Evolutionary conservation across 2,797 vertebrate species (phyloP), one percentile per base, ranked within the genome.

Genomic region (Yasuhikotakia modesta): DNA sequence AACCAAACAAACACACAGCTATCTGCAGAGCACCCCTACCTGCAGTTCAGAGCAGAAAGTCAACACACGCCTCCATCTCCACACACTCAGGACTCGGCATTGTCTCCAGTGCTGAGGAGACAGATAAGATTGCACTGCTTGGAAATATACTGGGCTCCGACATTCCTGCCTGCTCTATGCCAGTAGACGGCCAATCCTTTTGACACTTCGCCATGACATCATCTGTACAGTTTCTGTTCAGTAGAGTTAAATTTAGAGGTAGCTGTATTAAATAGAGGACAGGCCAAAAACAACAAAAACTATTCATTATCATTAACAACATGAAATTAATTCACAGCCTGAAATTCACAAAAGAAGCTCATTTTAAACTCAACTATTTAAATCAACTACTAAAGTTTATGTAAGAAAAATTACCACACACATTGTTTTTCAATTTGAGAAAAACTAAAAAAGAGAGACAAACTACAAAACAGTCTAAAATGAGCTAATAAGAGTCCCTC

Each of bases 41-140:
- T 82, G 69, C 69, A 73, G 71, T 78, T 89, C 82, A 81, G 10
- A 39, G 68, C 65, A 14, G 89, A 90, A 91, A 88, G 88, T 89
- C 86, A 90, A 90, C 85, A 90, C 75, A 76, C 79, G 60, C 19
- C 66, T 79, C 72, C 65, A 58, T 87, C 85, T 61, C 10, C 61
- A 79, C 69, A 30, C 86, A 87, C 79, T 86, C 82, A 75, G 75
- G 79, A 80, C 63, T n/a, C 57, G 14, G 48, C 80, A 86, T 86
- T 85, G 82, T 88, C 83, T 85, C 77, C 69, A 63, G 66, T 17
- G 45, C 67, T 65, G 5, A 45, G 79, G 70, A 17, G 21, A 50
- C 73, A 88, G 90, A 91, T 89, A 89, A 88, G 86, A 88, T 85
- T 78, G 60, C 32, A 75, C 55, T 17, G 1, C 12, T 21, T 72